Evolutionary conservation across 2,113 vertebrate genomes (phyloP), one percentile per base, ranked within the genome.

Genomic region (Vimba vimba): DNA sequence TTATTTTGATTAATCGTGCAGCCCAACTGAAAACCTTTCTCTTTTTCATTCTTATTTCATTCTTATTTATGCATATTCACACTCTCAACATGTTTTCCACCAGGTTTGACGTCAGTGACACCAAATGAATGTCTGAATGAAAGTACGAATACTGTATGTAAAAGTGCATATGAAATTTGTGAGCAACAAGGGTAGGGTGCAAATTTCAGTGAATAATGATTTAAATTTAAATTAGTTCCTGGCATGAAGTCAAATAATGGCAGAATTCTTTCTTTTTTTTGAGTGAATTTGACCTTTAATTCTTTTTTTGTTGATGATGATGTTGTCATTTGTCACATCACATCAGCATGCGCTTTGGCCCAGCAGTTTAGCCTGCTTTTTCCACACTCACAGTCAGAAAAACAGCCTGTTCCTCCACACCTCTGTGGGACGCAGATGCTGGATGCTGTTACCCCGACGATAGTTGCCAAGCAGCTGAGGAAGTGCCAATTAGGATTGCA

Each of bases 391-490:
- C 43, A 76, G 23, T 43, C 15, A 82, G 45, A 66, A 30, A 77
- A 39, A 66, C 23, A 79, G 68, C 30, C 59, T 30, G 62, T 30
- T 55, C 59, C 27, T 39, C 43, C 60, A 64, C 45, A 71, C 45
- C 89, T 68, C 57, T 6, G 17, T 5, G 59, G 85, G 85, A 64
- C 43, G 25, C 85, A 87, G 90, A 93, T 91, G 91, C 86, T 89
- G 89, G 91, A 85, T 89, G 89, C 88, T 81, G 86, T 92, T 93
- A 87, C 91, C 88, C n/a, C 60, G 84, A 92, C 64, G 73, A 90
- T 83, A 55, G 95, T 95, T 94, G 91, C 93, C 91, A 93, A 89
- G 94, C 89, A 93, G 92, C 90, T 13, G 80, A 85, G 74, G 88
- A 89, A 91, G 89, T 89, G 87, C 82, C 92, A 88, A 92, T 92